Evolutionary conservation across 2,888 invertebrate genomes (phyloP).

Genomic region (Coelogynopora nodosa): DNA sequence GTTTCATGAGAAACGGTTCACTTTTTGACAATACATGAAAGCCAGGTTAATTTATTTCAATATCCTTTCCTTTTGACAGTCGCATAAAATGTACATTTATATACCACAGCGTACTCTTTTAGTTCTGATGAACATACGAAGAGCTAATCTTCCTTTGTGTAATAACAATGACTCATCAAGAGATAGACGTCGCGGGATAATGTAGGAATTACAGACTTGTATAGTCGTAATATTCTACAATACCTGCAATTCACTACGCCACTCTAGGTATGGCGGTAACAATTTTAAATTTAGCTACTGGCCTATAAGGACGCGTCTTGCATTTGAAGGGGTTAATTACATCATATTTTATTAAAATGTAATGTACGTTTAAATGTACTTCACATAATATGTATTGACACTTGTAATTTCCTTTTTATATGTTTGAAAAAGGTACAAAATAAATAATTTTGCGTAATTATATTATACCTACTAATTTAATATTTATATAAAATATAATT

Average conservation of each 20-base stretch:
- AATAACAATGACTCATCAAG: not conserved
- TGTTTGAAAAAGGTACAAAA: too few relatives aligned
- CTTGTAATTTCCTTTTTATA: too few relatives aligned
- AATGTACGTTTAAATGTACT: too few relatives aligned
- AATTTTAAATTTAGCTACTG: too few relatives aligned
- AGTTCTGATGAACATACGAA: not conserved
- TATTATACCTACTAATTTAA: too few relatives aligned
- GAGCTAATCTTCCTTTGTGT: not conserved
- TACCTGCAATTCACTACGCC: not conserved
- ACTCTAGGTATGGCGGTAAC: too few relatives aligned
- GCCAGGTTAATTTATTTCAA: not conserved
- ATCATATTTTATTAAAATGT: too few relatives aligned
- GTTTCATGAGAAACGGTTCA: not conserved
- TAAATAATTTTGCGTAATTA: too few relatives aligned
- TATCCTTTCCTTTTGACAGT: not conserved
- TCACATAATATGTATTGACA: too few relatives aligned
- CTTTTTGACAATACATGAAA: not conserved
- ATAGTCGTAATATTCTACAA: not conserved
- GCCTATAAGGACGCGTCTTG: too few relatives aligned
- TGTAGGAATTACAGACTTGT: not conserved
- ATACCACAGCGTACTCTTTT: not conserved
- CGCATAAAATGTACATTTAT: not conserved
- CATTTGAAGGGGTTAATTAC: too few relatives aligned
- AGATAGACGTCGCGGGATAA: not conserved
- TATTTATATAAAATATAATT: too few relatives aligned